A percentile compares a stretch with the other conserved stretches of the same genome.
These are phyloP conservation scores for Cossypha dichroa DNA, from an alignment of 2,797 vertebrate species.

Conservation along the genomic window DNA sequence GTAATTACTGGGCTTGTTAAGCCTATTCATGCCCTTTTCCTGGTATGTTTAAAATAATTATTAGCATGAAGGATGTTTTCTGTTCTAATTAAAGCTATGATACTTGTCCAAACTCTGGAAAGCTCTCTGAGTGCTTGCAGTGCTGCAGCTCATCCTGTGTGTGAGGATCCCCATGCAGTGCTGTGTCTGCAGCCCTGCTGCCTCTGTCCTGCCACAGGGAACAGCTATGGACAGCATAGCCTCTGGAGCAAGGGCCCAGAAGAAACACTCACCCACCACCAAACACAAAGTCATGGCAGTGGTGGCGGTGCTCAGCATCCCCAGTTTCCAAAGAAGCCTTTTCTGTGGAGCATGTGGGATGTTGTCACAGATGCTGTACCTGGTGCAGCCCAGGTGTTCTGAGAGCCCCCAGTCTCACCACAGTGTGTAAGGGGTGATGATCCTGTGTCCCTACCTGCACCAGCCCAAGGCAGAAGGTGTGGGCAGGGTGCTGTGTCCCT, in stretches of 20 bases:
- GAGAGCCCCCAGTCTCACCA: too few relatives aligned
- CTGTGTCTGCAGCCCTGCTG: neutral
- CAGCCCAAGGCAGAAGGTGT: neutral
- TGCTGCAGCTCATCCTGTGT: fast-evolving
- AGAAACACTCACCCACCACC: neutral
- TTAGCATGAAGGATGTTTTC: neutral
- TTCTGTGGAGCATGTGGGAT: neutral
- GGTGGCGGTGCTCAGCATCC: fast-evolving
- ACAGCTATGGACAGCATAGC: fast-evolving
- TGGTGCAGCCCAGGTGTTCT: too few relatives aligned
- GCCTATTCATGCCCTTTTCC: neutral
- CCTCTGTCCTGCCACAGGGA: fast-evolving
- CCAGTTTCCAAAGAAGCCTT: neutral
- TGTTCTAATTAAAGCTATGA: neutral
- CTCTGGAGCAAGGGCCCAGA: neutral
- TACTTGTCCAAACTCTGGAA: neutral
- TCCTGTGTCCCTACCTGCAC: fast-evolving
- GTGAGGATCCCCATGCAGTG: fast-evolving
- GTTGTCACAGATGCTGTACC: neutral
- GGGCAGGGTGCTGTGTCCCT: neutral
- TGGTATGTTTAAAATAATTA: neutral
- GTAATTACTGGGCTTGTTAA: neutral
- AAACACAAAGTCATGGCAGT: fast-evolving
- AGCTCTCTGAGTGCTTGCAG: neutral
- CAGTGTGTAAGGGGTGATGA: neutral